Percentiles rank a stretch among this genome's conserved stretches.
phyloP scores from a whole-genome alignment of 2,888 invertebrate species.

The Acleris emargana region DNA sequence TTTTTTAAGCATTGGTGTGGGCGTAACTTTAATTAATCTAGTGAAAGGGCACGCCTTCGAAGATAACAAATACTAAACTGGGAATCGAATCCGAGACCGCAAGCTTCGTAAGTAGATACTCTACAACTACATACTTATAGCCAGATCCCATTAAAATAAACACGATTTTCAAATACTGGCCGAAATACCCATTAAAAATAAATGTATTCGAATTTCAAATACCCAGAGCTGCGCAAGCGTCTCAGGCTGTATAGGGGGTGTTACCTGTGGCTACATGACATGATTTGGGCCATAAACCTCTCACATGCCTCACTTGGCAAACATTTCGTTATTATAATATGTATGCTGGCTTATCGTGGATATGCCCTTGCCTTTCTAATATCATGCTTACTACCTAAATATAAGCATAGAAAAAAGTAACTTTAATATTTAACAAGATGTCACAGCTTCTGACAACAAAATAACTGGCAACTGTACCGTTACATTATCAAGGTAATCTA shows the following conservation, averaged over 20 bases:
- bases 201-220: constrained; percentile 27
- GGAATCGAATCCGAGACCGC: too few relatives aligned
- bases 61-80: too few relatives aligned
- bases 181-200: neutral
- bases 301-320: constrained; percentile 58
- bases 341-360: constrained; percentile 46
- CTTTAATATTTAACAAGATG: neutral
- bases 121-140: too few relatives aligned
- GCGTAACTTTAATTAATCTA: too few relatives aligned
- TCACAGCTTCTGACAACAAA: neutral
- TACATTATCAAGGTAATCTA: too few relatives aligned
- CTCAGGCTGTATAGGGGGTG: constrained; percentile 8
- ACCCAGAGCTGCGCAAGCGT: constrained; percentile 32
- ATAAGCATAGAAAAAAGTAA: neutral
- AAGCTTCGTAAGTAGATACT: too few relatives aligned
- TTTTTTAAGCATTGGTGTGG: too few relatives aligned
- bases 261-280: constrained; percentile 44
- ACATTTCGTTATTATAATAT: constrained; percentile 59
- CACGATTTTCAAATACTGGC: neutral
- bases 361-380: constrained; percentile 5
- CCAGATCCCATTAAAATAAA: too few relatives aligned
- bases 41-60: too few relatives aligned
- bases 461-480: neutral
- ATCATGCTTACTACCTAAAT: neutral
- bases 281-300: constrained; percentile 59